A percentile compares a stretch with the other conserved stretches of the same genome.
phyloP scores from a whole-genome alignment of 2,113 vertebrate genomes.

The Myiopsitta monachus region DNA sequence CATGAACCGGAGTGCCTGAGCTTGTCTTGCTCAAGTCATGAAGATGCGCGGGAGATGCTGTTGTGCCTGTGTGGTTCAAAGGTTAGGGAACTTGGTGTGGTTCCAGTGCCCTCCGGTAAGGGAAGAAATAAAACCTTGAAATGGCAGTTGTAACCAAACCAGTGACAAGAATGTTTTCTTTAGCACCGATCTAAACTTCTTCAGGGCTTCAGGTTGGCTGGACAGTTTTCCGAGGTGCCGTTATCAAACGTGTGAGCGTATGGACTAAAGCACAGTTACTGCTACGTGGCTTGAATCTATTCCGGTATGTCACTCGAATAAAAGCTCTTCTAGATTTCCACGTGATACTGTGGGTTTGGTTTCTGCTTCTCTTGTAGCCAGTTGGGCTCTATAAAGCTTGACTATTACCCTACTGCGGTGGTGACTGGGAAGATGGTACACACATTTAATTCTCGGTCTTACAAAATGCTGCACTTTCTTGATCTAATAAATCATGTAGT shows the following conservation, averaged over 20 bases:
- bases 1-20: background rate
- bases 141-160: background rate
- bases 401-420: background rate
- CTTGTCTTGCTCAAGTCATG: rapidly evolving
- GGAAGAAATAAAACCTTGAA: background rate
- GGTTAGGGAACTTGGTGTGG: background rate
- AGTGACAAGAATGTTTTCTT: background rate
- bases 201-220: background rate
- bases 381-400: background rate
- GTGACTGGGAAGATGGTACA: background rate
- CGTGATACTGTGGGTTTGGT: background rate
- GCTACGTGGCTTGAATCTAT: background rate
- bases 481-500: too few relatives aligned
- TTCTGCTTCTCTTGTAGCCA: background rate
- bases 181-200: background rate
- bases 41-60: rapidly evolving
- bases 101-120: background rate
- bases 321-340: background rate
- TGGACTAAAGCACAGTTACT: background rate
- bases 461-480: background rate
- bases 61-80: background rate
- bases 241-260: background rate
- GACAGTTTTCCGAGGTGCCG: background rate
- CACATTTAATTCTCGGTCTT: background rate
- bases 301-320: background rate